phyloP scores from a whole-genome alignment of 2,797 vertebrate species.

The Tiaroga cobitis region DNA sequence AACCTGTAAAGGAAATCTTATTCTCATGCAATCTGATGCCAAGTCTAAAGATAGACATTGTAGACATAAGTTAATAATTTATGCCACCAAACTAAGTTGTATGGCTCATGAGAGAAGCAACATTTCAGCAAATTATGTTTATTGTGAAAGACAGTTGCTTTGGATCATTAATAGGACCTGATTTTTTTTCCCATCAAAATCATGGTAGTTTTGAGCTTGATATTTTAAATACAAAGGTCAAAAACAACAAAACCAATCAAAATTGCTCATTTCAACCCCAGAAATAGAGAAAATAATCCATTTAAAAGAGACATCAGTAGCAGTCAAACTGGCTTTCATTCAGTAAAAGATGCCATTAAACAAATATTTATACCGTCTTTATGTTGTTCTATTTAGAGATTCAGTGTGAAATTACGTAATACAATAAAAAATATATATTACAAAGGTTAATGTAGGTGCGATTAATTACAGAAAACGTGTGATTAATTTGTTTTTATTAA shows the following conservation, averaged over 20 bases:
- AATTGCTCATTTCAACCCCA: neutral
- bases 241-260: neutral
- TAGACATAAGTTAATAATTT: conserved; percentile 41
- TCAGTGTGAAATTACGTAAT: neutral
- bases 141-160: neutral
- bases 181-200: neutral
- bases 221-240: neutral
- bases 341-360: neutral
- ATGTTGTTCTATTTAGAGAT: neutral
- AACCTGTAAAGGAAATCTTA: neutral
- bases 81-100: conserved; percentile 14
- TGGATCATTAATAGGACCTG: neutral
- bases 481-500: neutral
- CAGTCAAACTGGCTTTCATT: neutral
- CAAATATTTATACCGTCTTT: neutral
- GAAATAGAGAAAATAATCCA: neutral
- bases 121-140: conserved; percentile 8
- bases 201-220: neutral
- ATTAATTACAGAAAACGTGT: neutral
- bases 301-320: neutral
- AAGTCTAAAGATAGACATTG: conserved; percentile 7
- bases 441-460: neutral
- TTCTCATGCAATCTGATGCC: neutral
- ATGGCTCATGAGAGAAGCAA: conserved; percentile 29
- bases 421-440: neutral